Conservation (phyloP, 2,888 invertebrate genomes). For the Osmoderma eremita region DNA sequence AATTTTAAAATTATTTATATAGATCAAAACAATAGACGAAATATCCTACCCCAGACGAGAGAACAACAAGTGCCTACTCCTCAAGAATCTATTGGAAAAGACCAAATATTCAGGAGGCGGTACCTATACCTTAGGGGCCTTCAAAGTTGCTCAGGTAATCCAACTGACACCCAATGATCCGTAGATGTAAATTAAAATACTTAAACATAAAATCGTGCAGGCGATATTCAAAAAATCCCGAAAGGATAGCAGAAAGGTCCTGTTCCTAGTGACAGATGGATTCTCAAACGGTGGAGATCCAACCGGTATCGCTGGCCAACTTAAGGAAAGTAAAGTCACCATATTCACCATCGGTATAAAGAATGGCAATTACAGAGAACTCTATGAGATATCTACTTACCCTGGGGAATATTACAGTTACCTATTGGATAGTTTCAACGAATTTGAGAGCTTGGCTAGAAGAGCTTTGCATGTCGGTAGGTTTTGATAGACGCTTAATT, state of each 20-base stretch:
- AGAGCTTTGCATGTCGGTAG: conserved; percentile 74
- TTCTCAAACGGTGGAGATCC: conserved; percentile 78
- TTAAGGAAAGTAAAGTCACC: conserved; percentile 66
- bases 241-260: conserved; percentile 67
- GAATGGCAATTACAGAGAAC: conserved; percentile 72
- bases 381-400: conserved; percentile 72
- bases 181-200: neutral
- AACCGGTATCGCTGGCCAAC: conserved; percentile 67
- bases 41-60: conserved; percentile 65
- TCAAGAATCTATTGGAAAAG: conserved; percentile 70
- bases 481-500: too few relatives aligned
- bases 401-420: conserved; percentile 73
- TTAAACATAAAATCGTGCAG: conserved; percentile 57
- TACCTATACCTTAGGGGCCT: conserved; percentile 76
- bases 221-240: conserved; percentile 64
- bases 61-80: conserved; percentile 72
- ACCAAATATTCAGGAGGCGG: conserved; percentile 74
- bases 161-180: neutral
- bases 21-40: conserved; percentile 68
- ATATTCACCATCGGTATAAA: conserved; percentile 71
- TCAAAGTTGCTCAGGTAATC: conserved; percentile 70
- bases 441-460: conserved; percentile 75
- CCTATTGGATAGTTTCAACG: conserved; percentile 73
- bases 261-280: conserved; percentile 77
- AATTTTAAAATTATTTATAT: conserved; percentile 26